Base-by-base conservation (phyloP, 1,140 invertebrate genomes). In the Lethrus apterus region DNA sequence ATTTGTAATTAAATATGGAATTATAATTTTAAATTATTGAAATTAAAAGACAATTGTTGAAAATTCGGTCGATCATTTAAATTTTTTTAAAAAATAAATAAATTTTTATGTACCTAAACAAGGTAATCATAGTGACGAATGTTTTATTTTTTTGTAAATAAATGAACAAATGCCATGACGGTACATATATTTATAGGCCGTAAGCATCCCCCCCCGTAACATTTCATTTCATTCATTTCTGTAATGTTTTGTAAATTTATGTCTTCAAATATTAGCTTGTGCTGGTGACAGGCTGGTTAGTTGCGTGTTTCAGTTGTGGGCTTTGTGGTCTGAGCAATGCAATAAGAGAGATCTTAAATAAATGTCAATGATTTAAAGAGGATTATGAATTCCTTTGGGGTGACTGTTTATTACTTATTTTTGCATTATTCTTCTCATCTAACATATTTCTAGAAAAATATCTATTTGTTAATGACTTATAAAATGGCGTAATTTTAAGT, bases 201-300 rank as follows among this genome's bases (percentile, higher is more conserved):
- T 44, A 50, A 45, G 50, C 49, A 44, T 19, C 36, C 29, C 31
- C 38, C 31, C 40, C 23, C 20, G 13, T 17, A 35, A 14, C 44
- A 23, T 35, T 54, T 56, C 51, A 51, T 60, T 60, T 63, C 54
- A 58, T 52, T 63, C 58, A 63, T 60, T 60, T 56, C 53, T 45
- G 46, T 40, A 34, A 51, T 58, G 57, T 60, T 63, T 63, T 60
- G 58, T 60, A 59, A 63, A 63, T 63, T 63, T 63, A 63, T 63
- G 60, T 63, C 51, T 51, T 51, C 57, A 51, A 58, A 63, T 63
- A 63, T 63, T 60, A 63, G 57, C 54, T 63, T 30, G 51, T 54
- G 48, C 29, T 50, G 33, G 14, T 60, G 58, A 57, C 57, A 60
- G 58, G 51, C 30, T 38, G 30, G 48, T 46, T 50, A 38, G 32